Evolutionary conservation across 2,113 vertebrate genomes (phyloP).

Genomic region (Echinops telfairi): DNA sequence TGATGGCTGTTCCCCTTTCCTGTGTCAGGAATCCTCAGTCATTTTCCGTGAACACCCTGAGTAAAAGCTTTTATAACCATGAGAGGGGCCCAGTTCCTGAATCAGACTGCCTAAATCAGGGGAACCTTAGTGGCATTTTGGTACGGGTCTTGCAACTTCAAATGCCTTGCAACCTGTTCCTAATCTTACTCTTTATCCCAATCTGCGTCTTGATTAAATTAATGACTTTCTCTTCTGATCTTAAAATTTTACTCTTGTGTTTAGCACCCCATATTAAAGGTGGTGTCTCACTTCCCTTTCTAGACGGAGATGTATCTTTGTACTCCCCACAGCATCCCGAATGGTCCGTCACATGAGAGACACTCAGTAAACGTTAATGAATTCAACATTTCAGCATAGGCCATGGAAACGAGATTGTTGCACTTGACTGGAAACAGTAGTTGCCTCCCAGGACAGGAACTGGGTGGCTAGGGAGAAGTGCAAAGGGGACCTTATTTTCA

Average conservation of each 20-base stretch:
- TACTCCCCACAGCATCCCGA: slow-evolving; percentile 1
- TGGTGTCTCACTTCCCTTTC: slow-evolving; percentile 53
- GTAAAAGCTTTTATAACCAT: background rate
- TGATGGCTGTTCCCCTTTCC: background rate
- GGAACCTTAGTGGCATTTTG: slow-evolving; percentile 6
- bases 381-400: slow-evolving; percentile 57
- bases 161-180: slow-evolving; percentile 58
- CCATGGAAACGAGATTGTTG: slow-evolving; percentile 60
- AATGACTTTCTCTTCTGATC: slow-evolving; percentile 56
- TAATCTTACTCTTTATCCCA: slow-evolving; percentile 54
- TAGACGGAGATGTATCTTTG: slow-evolving; percentile 56
- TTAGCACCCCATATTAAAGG: slow-evolving; percentile 59
- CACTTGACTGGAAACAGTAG: background rate
- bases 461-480: background rate
- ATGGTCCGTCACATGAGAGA: slow-evolving; percentile 34
- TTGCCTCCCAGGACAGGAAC: slow-evolving; percentile 8
- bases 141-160: slow-evolving; percentile 10
- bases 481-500: background rate
- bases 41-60: too few relatives aligned
- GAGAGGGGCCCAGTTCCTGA: background rate
- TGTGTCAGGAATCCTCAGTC: background rate
- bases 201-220: slow-evolving; percentile 50
- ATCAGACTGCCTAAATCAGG: background rate
- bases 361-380: slow-evolving; percentile 67
- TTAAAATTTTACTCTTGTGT: slow-evolving; percentile 60